Evolutionary conservation across 1,140 invertebrate genomes (phyloP), one percentile per base, ranked within the genome.

Genomic region (Lordiphosa stackelbergi): DNA sequence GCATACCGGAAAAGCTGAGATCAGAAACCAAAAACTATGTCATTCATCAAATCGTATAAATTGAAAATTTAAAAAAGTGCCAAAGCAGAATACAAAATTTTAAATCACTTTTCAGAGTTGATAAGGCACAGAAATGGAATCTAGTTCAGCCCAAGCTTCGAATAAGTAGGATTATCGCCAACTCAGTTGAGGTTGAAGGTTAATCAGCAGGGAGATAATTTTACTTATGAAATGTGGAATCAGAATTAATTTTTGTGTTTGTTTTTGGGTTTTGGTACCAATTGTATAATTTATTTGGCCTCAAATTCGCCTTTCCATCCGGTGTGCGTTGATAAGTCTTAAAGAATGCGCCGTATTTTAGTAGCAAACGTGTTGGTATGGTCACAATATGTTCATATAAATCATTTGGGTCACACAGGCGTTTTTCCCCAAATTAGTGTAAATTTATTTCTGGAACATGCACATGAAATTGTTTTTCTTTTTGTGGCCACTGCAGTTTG

Each of bases 361-460:
- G 7, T 12, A 6, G 45, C 10, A 37, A 12, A 22, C 35, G 47
- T 49, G 47, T 37, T 37, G n/a, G 34, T 36, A 58, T 53, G 34
- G 16, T 10, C 56, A 40, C 57, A 59, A 46, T 60, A 52, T 61
- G 35, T 60, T 37, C 46, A 61, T n/a, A 35, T 37, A 45, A 52
- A 58, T 43, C 55, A 73, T 53, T 73, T 66, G 43, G 53, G 71
- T 73, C 65, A 73, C 60, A 68, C 9, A 49, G 28, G 31, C 38
- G 31, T 72, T 51, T 49, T 49, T 46, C 51, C 53, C 53, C 24
- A 75, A 75, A 49, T 56, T 37, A 54, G 46, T 66, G 9, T 46
- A 40, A 60, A 43, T 69, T 66, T 79, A 73, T 70, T 79, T 79
- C 66, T 79, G 73, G 73, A 77, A 77, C 68, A 57, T 46, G 43